Percentiles rank a stretch among this genome's conserved stretches.
Evolutionary conservation across 2,888 invertebrate species (phyloP).

Genomic region (Drosophila suboccidentalis): DNA sequence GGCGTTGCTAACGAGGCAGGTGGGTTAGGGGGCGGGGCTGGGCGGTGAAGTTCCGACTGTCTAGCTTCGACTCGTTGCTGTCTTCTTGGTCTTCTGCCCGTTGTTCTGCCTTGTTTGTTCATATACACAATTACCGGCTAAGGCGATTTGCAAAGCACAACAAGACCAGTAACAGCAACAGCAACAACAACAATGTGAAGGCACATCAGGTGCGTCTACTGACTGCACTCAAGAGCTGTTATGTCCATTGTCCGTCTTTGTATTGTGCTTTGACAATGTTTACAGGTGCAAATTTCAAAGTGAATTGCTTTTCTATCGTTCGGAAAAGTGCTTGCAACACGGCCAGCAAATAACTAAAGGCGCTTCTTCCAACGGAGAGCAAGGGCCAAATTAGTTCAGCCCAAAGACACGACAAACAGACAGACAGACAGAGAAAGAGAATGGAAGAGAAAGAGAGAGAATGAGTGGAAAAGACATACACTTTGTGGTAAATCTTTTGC

Average conservation of each 20-base stretch:
- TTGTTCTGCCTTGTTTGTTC: slow-evolving; percentile 57
- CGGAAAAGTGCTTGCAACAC: slow-evolving; percentile 80
- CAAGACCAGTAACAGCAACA: slow-evolving; percentile 27
- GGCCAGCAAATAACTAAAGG: slow-evolving; percentile 64
- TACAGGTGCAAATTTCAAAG: slow-evolving; percentile 82
- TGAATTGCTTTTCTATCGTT: slow-evolving; percentile 82
- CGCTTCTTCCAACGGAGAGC: slow-evolving; percentile 41
- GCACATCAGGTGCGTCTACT: slow-evolving; percentile 64
- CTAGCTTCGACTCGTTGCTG: slow-evolving; percentile 22
- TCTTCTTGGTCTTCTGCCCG: slow-evolving; percentile 16
- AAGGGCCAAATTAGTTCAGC: slow-evolving; percentile 66
- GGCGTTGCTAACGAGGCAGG: slow-evolving; percentile 59
- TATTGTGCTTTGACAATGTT: slow-evolving; percentile 74
- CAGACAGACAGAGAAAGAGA: background rate
- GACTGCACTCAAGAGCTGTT: slow-evolving; percentile 70
- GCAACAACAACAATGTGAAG: slow-evolving; percentile 21
- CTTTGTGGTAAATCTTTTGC: slow-evolving; percentile 48
- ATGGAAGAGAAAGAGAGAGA: background rate
- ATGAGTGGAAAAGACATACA: slow-evolving; percentile 2
- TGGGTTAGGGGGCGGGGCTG: slow-evolving; percentile 1
- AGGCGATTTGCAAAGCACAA: slow-evolving; percentile 73
- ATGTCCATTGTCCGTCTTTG: slow-evolving; percentile 65
- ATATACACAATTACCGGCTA: slow-evolving; percentile 79
- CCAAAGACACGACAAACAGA: slow-evolving; percentile 5
- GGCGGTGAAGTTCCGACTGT: slow-evolving; percentile 7